Percentiles rank a stretch among this genome's conserved stretches.
Evolutionary conservation across 1,140 invertebrate genomes (phyloP).

Genomic region (Eumeta japonica): DNA sequence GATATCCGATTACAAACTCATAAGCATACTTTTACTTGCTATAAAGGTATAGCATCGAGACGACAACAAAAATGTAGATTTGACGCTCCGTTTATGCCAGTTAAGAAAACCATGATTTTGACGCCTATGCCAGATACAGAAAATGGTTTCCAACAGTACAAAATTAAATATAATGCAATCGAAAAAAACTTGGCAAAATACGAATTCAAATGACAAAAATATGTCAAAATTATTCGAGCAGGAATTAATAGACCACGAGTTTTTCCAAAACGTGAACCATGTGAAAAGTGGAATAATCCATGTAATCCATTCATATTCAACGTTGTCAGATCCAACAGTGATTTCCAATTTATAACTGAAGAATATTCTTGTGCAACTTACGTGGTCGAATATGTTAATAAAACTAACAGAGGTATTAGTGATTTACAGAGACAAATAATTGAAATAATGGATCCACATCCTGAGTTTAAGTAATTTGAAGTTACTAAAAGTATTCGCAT

Average conservation of each 20-base stretch:
- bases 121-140: constrained; percentile 14
- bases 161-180: constrained; percentile 10
- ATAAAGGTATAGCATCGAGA: constrained; percentile 12
- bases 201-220: constrained; percentile 20
- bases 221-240: constrained; percentile 18
- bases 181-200: constrained; percentile 15
- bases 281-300: constrained; percentile 26
- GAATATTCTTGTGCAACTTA: constrained; percentile 37
- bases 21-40: constrained; percentile 19
- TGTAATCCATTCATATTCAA: constrained; percentile 29
- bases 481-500: constrained; percentile 22
- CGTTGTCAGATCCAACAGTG: constrained; percentile 28
- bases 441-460: constrained; percentile 30
- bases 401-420: constrained; percentile 33
- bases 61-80: constrained; percentile 21
- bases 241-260: constrained; percentile 18
- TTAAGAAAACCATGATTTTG: constrained; percentile 11
- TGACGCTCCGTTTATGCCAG: constrained; percentile 22
- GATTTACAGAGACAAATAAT: constrained; percentile 28
- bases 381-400: constrained; percentile 27
- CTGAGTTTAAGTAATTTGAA: constrained; percentile 29
- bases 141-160: constrained; percentile 9
- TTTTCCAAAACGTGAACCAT: constrained; percentile 14
- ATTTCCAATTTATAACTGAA: constrained; percentile 38
- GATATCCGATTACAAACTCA: constrained; percentile 24